A percentile compares a stretch with the other conserved stretches of the same genome.
These are phyloP conservation scores for Lithobates sylvaticus DNA, from an alignment of 2,797 vertebrate species.

Conservation along the genomic window DNA sequence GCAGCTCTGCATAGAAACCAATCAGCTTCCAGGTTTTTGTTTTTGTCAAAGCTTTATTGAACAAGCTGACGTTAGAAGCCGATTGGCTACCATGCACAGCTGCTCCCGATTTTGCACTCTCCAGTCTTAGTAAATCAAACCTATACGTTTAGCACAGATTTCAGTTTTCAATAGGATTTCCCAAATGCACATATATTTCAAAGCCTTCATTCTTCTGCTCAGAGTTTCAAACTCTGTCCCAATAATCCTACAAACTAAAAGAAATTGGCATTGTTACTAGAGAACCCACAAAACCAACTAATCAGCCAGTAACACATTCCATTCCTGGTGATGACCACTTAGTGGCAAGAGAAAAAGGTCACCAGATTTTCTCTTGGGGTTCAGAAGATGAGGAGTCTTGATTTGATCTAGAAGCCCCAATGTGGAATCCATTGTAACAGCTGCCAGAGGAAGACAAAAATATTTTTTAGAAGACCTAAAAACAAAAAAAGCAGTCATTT, in stretches of 20 bases:
- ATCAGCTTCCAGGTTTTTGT: no score
- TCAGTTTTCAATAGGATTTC: not conserved
- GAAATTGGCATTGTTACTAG: not conserved
- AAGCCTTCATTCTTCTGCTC: not conserved
- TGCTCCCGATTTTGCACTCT: no score
- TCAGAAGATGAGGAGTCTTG: not conserved
- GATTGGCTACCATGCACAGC: no score
- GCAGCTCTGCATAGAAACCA: no score
- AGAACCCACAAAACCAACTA: not conserved
- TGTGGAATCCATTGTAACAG: not conserved
- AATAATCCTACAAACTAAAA: not conserved
- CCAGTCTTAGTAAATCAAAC: no score
- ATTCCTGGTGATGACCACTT: no score
- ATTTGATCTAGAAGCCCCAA: not conserved
- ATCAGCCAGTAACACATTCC: not conserved
- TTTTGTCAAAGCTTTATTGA: no score
- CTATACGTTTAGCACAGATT: no score
- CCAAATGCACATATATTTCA: not conserved
- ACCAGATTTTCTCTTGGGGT: not conserved
- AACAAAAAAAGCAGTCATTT: not conserved
- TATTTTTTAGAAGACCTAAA: not conserved
- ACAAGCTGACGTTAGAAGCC: no score
- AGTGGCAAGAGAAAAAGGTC: no score
- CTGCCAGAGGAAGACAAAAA: not conserved
- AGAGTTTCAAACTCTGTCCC: not conserved